Evolutionary conservation across 2,113 vertebrate genomes (phyloP).

Genomic region (Zosterops pallidus): DNA sequence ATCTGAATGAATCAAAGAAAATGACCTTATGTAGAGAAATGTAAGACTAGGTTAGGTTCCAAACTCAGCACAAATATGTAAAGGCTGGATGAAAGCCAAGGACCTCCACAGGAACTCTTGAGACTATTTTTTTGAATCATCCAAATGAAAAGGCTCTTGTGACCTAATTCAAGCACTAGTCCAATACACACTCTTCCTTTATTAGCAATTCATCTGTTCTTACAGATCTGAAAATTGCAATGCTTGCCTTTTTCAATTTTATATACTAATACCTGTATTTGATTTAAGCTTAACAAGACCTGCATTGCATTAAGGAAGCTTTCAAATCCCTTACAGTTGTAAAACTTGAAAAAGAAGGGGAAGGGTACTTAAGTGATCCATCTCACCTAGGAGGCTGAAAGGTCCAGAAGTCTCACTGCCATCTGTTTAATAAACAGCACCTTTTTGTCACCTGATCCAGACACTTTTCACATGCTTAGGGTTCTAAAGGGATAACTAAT

Average conservation of each 20-base stretch:
- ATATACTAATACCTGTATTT: not conserved
- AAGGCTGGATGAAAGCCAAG: not conserved
- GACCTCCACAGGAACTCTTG: not conserved
- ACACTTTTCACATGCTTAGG: not conserved
- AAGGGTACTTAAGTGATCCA: not conserved
- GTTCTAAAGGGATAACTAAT: not conserved
- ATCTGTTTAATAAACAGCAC: not conserved
- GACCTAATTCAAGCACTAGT: not conserved
- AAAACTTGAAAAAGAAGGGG: not conserved
- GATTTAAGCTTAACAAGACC: not conserved
- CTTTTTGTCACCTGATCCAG: not conserved
- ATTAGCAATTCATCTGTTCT: not conserved
- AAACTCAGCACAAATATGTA: not conserved
- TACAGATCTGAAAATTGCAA: not conserved
- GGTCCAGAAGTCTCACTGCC: not conserved
- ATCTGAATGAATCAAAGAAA: not conserved
- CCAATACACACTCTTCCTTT: not conserved
- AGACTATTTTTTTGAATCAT: not conserved
- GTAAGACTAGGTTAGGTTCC: not conserved
- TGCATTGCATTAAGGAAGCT: not conserved
- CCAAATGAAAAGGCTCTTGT: not conserved
- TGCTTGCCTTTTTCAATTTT: not conserved
- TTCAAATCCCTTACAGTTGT: not conserved
- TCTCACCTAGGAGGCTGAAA: not conserved
- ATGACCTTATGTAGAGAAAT: not conserved